Base-by-base conservation (phyloP, 2,888 invertebrate genomes). In the Oscheius sp. region DNA sequence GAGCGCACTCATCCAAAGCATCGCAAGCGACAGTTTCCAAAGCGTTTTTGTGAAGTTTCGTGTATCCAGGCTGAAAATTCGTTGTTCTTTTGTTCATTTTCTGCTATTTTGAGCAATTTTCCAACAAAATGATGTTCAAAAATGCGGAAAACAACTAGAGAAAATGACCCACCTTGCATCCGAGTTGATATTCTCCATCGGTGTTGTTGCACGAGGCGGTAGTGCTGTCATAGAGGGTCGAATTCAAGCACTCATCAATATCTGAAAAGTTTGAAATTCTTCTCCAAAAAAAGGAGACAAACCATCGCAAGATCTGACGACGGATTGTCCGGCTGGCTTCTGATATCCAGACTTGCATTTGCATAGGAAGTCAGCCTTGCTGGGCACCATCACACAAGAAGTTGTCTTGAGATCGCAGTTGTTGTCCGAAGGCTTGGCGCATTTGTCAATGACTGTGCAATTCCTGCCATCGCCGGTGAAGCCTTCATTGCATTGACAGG, bases 391-490 rank as follows among this genome's bases (percentile, higher is more conserved):
- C 27, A 20, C 12, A 33, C 68, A 68, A 4, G 20, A 46, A 2
- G 68, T 68, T 1, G 68, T 61, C 3, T 34, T n/a, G 1, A 3
- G 10, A 25, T 50, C 1, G 31, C 68, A 68, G 2, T n/a, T 46
- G 37, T 68, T 58, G 20, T 20, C 33, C 25, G 33, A 17, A 4
- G 3, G 4, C 17, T 48, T 33, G 2, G 31, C 25, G 27, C 68
- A 68, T 25, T 52, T 61, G 61, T 68, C 68, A 15, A 61, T 68
- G 15, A 61, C 31, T 1, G 46, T 29, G 39, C 68, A 68, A 1
- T 15, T 48, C 37, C 37, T 68, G 25, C 68, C 68, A 29, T 58
- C 37, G 2, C 68, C 68, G 4, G 64, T 39, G 48, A 46, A 69
- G 17, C 64, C 64, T 2, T 69, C 55, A 5, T 39, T 50, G 17